These are phyloP conservation scores for Drosophila cardini DNA, from an alignment of 1,140 invertebrate genomes.

Conservation along the genomic window DNA sequence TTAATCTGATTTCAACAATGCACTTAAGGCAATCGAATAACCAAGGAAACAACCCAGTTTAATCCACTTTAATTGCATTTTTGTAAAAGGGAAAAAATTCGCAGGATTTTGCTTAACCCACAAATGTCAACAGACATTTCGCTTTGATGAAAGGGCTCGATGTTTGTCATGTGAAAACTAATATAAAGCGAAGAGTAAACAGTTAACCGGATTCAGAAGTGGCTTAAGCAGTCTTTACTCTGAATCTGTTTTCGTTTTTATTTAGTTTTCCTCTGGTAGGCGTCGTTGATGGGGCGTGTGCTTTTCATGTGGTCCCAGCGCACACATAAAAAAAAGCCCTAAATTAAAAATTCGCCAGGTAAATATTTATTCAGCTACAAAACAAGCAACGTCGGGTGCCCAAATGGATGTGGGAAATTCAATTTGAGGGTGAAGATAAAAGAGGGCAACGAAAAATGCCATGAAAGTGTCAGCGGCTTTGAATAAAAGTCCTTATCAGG, in stretches of 20 bases:
- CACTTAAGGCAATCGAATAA: conserved; percentile 12
- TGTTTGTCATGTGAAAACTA: conserved; percentile 55
- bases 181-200: conserved; percentile 60
- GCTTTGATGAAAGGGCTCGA: conserved; percentile 10
- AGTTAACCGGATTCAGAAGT: conserved; percentile 30
- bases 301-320: conserved; percentile 55
- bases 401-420: conserved; percentile 10
- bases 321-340: conserved; percentile 46
- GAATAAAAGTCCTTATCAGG: conserved; percentile 2
- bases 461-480: background rate
- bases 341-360: conserved; percentile 68
- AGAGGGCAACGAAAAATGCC: background rate
- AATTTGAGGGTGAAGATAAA: conserved; percentile 20
- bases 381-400: conserved; percentile 11
- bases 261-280: conserved; percentile 23
- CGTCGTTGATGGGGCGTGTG: conserved; percentile 26
- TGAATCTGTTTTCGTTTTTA: conserved; percentile 19
- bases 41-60: background rate
- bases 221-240: conserved; percentile 28
- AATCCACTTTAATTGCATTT: conserved; percentile 1
- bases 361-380: conserved; percentile 63
- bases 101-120: background rate
- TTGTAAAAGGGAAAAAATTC: background rate
- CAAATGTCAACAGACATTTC: conserved; percentile 33
- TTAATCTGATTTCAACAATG: conserved; percentile 24